phyloP scores from a whole-genome alignment of 2,113 vertebrate genomes.

The Orcinus orca region DNA sequence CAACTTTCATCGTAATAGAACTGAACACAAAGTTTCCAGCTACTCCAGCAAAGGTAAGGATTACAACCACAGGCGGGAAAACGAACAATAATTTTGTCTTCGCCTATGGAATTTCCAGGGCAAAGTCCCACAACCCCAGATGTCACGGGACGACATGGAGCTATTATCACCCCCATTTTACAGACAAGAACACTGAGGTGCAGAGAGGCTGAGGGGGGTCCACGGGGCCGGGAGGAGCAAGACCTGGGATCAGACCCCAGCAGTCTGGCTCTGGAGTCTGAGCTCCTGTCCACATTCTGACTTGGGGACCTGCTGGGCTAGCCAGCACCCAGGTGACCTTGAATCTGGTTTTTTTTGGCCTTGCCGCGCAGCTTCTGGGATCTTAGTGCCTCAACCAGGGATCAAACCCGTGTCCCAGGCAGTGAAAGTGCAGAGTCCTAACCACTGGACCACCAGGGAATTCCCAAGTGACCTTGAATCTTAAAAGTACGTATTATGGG shows the following conservation, averaged over 20 bases:
- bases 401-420: too few species aligned
- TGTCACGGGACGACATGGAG: too few species aligned
- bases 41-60: neutral
- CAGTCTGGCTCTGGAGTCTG: too few species aligned
- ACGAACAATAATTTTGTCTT: neutral
- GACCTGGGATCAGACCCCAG: neutral
- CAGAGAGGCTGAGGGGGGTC: neutral
- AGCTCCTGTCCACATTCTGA: neutral
- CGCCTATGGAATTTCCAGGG: neutral
- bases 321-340: too few species aligned
- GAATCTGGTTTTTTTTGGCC: neutral
- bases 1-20: conserved; percentile 59
- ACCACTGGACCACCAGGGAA: neutral
- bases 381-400: neutral
- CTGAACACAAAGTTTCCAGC: neutral
- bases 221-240: neutral
- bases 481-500: neutral
- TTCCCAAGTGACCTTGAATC: neutral
- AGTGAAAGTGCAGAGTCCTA: neutral
- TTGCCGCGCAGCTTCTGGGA: neutral
- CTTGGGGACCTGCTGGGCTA: neutral
- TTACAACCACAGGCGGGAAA: neutral
- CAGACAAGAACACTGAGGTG: neutral
- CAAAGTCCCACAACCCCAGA: neutral
- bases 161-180: neutral